Evolutionary conservation across 2,888 invertebrate genomes (phyloP), one percentile per base, ranked within the genome.

Genomic region (Miltochrista miniata): DNA sequence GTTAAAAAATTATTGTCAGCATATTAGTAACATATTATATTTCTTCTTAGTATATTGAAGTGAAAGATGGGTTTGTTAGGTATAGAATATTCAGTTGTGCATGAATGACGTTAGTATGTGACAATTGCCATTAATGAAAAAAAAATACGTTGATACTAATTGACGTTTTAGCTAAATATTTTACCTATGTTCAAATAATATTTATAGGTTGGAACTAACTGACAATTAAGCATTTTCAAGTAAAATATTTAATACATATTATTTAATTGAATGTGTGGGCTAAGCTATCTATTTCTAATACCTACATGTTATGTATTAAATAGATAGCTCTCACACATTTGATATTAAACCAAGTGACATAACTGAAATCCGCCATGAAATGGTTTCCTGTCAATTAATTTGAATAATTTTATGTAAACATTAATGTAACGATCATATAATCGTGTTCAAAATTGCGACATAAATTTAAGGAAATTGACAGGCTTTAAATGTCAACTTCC

Each of bases 401-500:
- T 64, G 40, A 51, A 59, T 53, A 54, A 43, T 48, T 64, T 51
- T 53, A 51, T 51, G 42, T 51, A 54, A 62, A 54, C 63, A 51
- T 57, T 34, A 48, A 48, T 52, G 51, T 53, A 50, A 39, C 41
- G 48, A 47, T 53, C 47, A 52, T 51, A 56, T 49, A 61, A 63
- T 59, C 40, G 50, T 58, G 65, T 59, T 65, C 64, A 59, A 61
- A 52, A 63, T 67, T 63, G 38, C 9, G 36, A 48, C 56, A 49
- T 47, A 56, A 58, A 64, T 65, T n/a, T 64, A 69, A 73, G 76
- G 72, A 71, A 72, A 70, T 61, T 64, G 54, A 57, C 52, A 50
- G 46, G 68, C 70, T 72, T 73, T 69, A 67, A 60, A 53, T 35
- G 57, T 67, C 56, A 55, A 68, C 65, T 69, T 72, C 67, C 72